These are phyloP conservation scores for Epizoanthus ramosus DNA, from an alignment of 92 coral and sea anemone species.

Conservation along the genomic window DNA sequence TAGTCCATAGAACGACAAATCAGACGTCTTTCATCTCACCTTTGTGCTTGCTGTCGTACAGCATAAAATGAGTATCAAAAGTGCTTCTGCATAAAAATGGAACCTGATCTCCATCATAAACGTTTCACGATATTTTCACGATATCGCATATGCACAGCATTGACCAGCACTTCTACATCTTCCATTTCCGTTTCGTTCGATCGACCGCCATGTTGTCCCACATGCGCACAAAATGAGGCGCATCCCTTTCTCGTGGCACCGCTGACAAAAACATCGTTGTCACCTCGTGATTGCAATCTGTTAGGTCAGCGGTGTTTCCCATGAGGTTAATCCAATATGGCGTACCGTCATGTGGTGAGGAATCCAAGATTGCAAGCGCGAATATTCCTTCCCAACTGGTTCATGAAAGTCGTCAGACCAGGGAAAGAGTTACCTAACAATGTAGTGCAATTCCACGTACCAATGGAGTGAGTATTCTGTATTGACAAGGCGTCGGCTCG, in stretches of 20 bases:
- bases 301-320: slow-evolving; percentile 30
- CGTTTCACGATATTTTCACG: background rate
- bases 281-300: background rate
- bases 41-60: slow-evolving; percentile 5
- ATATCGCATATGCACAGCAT: background rate
- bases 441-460: slow-evolving; percentile 89
- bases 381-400: slow-evolving; percentile 97
- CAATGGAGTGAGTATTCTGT: slow-evolving; percentile 90
- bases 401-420: slow-evolving; percentile 92
- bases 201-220: background rate
- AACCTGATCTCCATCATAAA: slow-evolving; percentile 1
- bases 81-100: background rate
- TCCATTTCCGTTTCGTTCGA: background rate
- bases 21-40: background rate
- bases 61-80: slow-evolving; percentile 10
- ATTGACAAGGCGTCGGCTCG: no score
- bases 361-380: slow-evolving; percentile 91
- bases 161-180: background rate
- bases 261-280: slow-evolving; percentile 15
- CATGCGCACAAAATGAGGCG: slow-evolving; percentile 11
- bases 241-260: background rate
- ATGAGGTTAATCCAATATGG: slow-evolving; percentile 80
- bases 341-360: slow-evolving; percentile 96
- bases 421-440: slow-evolving; percentile 88
- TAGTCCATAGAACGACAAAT: no score